These are phyloP conservation scores for Athalia cordata DNA, from an alignment of 2,888 invertebrate species.

Conservation along the genomic window DNA sequence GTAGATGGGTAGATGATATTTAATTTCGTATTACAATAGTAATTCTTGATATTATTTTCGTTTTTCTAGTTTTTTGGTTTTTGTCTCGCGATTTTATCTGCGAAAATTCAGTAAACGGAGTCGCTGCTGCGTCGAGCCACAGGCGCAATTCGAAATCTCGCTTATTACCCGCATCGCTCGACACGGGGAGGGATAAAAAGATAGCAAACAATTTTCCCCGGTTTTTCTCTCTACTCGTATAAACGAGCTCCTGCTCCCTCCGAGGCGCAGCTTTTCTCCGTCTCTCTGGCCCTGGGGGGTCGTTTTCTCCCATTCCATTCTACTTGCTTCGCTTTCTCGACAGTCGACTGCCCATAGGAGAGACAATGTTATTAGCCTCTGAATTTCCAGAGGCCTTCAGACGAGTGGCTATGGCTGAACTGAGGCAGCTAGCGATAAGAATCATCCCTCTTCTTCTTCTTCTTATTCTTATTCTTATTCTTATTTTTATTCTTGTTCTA, in stretches of 20 bases:
- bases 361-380: slow-evolving; percentile 41
- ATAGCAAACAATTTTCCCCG: slow-evolving; percentile 39
- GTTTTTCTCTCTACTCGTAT: not conserved
- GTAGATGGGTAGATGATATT: no score
- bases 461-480: not conserved
- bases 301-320: slow-evolving; percentile 14
- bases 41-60: no score
- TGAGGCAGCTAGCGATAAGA: slow-evolving; percentile 30
- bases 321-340: not conserved
- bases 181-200: slow-evolving; percentile 32
- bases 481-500: slow-evolving; percentile 7
- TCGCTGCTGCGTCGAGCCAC: not conserved
- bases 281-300: slow-evolving; percentile 31
- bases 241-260: not conserved
- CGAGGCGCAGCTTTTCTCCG: slow-evolving; percentile 2
- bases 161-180: slow-evolving; percentile 31
- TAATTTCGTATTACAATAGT: no score
- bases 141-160: slow-evolving; percentile 5
- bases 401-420: slow-evolving; percentile 8
- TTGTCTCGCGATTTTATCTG: not conserved
- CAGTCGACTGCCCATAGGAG: slow-evolving; percentile 39
- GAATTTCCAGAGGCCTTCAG: slow-evolving; percentile 21
- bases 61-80: no score
- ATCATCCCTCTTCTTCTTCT: slow-evolving; percentile 36
- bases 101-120: not conserved